Evolutionary conservation across 2,113 vertebrate species (phyloP).

Genomic region (Pimephales promelas): DNA sequence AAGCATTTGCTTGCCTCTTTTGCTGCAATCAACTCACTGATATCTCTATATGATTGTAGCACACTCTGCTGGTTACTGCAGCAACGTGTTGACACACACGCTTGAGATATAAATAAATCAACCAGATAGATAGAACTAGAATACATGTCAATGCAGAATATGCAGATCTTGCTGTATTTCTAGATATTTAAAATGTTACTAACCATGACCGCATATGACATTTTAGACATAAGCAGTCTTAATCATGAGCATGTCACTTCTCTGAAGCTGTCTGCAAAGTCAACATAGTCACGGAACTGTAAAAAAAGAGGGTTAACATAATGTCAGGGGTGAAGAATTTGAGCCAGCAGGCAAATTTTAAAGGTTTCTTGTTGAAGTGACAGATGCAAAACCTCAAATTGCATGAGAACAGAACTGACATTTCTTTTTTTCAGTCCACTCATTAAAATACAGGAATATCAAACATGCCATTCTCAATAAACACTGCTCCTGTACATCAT

Average conservation of each 20-base stretch:
- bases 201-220: neutral
- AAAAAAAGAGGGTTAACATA: slow-evolving; percentile 12
- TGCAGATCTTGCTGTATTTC: neutral
- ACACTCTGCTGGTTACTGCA: slow-evolving; percentile 47
- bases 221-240: slow-evolving; percentile 30
- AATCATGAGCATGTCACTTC: neutral
- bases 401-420: neutral
- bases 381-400: slow-evolving; percentile 35
- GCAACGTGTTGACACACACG: slow-evolving; percentile 6
- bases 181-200: neutral
- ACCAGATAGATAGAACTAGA: neutral
- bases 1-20: slow-evolving; percentile 10
- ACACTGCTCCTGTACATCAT: neutral
- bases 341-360: slow-evolving; percentile 26
- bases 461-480: neutral
- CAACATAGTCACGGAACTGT: neutral
- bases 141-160: slow-evolving; percentile 9
- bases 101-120: slow-evolving; percentile 25
- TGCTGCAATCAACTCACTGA: neutral
- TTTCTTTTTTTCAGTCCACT: neutral
- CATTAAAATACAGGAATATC: slow-evolving; percentile 16
- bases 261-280: neutral
- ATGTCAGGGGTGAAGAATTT: slow-evolving; percentile 14
- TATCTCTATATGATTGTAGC: slow-evolving; percentile 36
- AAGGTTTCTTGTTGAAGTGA: slow-evolving; percentile 43